Percentiles rank a stretch among this genome's conserved stretches.
Conservation (phyloP, 2,113 vertebrate genomes). For the Zootoca vivipara region DNA sequence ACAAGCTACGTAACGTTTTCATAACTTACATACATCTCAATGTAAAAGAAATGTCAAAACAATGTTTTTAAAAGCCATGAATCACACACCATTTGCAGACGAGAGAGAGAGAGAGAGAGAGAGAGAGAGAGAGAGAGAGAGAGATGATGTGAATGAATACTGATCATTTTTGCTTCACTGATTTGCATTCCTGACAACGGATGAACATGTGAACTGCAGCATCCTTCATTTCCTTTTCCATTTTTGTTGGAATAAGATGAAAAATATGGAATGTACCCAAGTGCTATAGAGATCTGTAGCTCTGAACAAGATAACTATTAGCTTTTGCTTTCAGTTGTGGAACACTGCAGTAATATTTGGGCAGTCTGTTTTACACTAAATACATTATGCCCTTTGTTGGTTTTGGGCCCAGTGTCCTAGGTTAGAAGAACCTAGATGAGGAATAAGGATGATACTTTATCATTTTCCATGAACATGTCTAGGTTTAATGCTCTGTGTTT, state of each 20-base stretch:
- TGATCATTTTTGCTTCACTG: no score
- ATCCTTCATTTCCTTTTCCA: no score
- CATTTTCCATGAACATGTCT: constrained; percentile 84
- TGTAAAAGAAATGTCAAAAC: no score
- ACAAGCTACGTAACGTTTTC: no score
- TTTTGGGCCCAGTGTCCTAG: constrained; percentile 75
- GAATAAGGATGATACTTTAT: constrained; percentile 83
- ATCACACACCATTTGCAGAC: no score
- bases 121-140: no score
- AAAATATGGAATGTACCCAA: constrained; percentile 73
- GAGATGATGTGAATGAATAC: no score
- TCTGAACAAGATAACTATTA: constrained; percentile 59
- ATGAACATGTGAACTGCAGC: no score
- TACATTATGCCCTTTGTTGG: constrained; percentile 82
- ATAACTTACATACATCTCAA: no score
- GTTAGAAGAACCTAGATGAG: constrained; percentile 71
- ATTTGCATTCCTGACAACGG: no score
- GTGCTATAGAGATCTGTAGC: constrained; percentile 77
- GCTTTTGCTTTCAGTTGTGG: constrained; percentile 52
- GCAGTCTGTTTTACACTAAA: constrained; percentile 74
- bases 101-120: no score
- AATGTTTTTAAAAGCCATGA: no score
- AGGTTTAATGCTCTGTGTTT: constrained; percentile 92
- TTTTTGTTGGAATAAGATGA: constrained; percentile 55
- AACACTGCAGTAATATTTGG: constrained; percentile 49